Evolutionary conservation across 2,888 invertebrate genomes (phyloP).

Genomic region (Schizotus pectinicornis): DNA sequence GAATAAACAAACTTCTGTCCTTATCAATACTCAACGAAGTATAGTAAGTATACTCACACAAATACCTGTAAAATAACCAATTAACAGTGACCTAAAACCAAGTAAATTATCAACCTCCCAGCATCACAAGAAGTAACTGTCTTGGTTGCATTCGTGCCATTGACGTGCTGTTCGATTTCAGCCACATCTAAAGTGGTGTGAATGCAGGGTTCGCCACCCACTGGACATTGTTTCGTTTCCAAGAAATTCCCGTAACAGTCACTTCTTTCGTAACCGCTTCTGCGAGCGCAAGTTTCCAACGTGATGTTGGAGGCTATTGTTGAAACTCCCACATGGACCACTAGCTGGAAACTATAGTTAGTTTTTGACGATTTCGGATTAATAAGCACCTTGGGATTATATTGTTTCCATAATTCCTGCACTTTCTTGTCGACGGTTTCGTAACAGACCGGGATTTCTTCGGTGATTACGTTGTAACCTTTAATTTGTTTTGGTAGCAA

Average conservation of each 20-base stretch:
- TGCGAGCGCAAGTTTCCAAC: conserved; percentile 73
- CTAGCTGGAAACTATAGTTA: conserved; percentile 64
- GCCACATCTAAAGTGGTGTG: conserved; percentile 64
- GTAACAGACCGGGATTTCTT: conserved; percentile 77
- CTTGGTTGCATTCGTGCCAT: conserved; percentile 54
- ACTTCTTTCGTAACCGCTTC: conserved; percentile 61
- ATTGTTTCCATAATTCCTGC: conserved; percentile 71
- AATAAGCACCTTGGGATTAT: conserved; percentile 36
- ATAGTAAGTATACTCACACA: conserved; percentile 85
- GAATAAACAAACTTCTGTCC: conserved; percentile 72
- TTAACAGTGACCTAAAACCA: conserved; percentile 3
- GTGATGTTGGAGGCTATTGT: conserved; percentile 65
- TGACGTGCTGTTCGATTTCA: conserved; percentile 63
- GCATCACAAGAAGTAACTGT: conserved; percentile 67
- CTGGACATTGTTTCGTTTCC: conserved; percentile 18
- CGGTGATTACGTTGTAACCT: conserved; percentile 62
- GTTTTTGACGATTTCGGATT: conserved; percentile 1
- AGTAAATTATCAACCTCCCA: conserved; percentile 62
- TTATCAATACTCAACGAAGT: conserved; percentile 72
- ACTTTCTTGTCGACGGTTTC: conserved; percentile 69
- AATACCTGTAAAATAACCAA: conserved; percentile 63
- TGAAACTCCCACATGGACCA: conserved; percentile 83
- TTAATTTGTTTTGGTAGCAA: conserved; percentile 65
- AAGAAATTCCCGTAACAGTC: conserved; percentile 35
- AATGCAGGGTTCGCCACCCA: conserved; percentile 59